Base-by-base conservation (phyloP, 2,888 invertebrate species). In the Drosophila prolongata region DNA sequence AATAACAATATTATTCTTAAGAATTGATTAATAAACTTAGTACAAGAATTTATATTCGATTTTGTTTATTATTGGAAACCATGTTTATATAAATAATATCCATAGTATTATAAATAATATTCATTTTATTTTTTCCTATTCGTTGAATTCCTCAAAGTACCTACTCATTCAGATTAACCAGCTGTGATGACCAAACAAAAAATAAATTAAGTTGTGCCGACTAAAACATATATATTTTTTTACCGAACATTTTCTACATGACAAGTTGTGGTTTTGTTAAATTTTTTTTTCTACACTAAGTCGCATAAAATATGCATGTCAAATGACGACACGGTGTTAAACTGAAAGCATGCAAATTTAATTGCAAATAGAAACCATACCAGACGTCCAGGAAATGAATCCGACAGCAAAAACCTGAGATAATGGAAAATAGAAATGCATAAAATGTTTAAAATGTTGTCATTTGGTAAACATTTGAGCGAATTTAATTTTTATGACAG, bases 231-330 rank as follows among this genome's bases (percentile, higher is more conserved):
- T 10, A 11, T 3, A 44, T 24, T 24, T 24, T 13, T 2, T 16
- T 6, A 24, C 24, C 1, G n/a, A 10, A 14, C 27, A 30, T 30
- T 47, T 47, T 14, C 4, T 10, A 27, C 50, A 9, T 56, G n/a
- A 24, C 24, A 3, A n/a, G 13, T 27, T 11, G 58, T 38, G 46
- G 60, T 34, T 40, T 59, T 11, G 4, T 11, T n/a, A 11, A 40
- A 59, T 13, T 19, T 19, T 59, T 16, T 59, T 37, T 38, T 60
- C 44, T 13, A 11, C 61, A 34, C 34, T 34, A 34, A 40, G 11
- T 40, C 47, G 34, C 34, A 59, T 61, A 13, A 40, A 61, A 58
- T 38, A 59, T 19, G n/a, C 46, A 59, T 60, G 8, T 13, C 13
- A 34, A 38, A n/a, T 37, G 30, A 11, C 59, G 16, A 37, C 24